Base-by-base conservation (phyloP, 2,888 invertebrate species). In the Choristoneura rosaceana region DNA sequence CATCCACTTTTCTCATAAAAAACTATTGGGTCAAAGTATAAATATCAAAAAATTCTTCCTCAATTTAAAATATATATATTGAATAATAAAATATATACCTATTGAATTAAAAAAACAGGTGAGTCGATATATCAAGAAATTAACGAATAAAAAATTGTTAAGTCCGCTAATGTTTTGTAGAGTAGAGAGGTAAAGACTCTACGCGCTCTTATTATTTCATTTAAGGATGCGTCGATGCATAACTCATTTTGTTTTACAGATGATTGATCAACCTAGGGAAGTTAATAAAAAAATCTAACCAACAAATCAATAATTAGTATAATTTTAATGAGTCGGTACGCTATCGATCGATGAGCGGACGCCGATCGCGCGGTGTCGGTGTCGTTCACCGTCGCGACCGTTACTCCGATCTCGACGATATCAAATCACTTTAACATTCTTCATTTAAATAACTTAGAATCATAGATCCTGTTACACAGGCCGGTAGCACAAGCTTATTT, bases 361-460 rank as follows among this genome's bases (percentile, higher is more conserved):
- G 79, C 69, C 77, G 82, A 80, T 87, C 85, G 82, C 88, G 86
- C 87, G 87, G 86, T 85, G 89, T 86, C 87, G 82, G 87, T 85
- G 89, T 87, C 87, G 82, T 88, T 90, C 86, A 87, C 87, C 85
- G 85, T 73, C 78, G 74, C 76, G 80, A 85, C 84, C 84, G 85
- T 85, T 87, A 88, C 77, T 61, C 66, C 70, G 74, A 80, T 80
- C 80, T 79, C 78, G 76, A 75, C 75, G 73, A 74, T 77, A 78
- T 81, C 81, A 71, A 82, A 85, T 83, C 81, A 80, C 74, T 74
- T 73, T 71, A 60, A 62, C 65, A 67, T 69, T 74, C 64, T 73
- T 69, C 75, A 69, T 66, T 63, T 75, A 45, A 70, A 71, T 59
- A 65, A 70, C 60, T 64, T 66, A 33, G 59, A 65, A 55, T 70